These are phyloP conservation scores for Elysia crispata DNA, from an alignment of 2,888 invertebrate species.

Conservation along the genomic window DNA sequence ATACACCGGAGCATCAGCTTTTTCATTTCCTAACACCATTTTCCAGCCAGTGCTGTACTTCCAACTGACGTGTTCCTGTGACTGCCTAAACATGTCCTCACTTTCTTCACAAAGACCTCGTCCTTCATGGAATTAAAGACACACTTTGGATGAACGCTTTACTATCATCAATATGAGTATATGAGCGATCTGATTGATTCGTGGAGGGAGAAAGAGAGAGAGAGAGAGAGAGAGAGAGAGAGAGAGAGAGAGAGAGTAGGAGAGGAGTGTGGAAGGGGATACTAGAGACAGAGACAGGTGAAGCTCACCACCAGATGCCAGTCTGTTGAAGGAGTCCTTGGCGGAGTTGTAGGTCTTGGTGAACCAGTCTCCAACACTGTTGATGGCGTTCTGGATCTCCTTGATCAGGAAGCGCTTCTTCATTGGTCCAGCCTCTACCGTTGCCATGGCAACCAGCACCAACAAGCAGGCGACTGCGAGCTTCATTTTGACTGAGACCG, in stretches of 20 bases:
- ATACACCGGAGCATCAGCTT: too few relatives aligned
- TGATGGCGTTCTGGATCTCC: slow-evolving; percentile 37
- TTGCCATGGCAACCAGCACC: slow-evolving; percentile 27
- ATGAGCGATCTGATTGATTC: too few relatives aligned
- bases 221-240: slow-evolving; percentile 16
- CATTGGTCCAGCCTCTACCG: slow-evolving; percentile 26
- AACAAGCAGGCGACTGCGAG: slow-evolving; percentile 5
- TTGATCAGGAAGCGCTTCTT: slow-evolving; percentile 40
- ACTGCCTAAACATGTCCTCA: too few relatives aligned
- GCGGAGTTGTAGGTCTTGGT: slow-evolving; percentile 34
- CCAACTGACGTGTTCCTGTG: too few relatives aligned
- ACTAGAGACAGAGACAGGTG: too few relatives aligned
- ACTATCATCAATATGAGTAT: too few relatives aligned
- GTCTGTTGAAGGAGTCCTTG: slow-evolving; percentile 39
- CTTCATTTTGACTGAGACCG: slow-evolving; percentile 25
- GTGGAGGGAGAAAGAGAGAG: not conserved
- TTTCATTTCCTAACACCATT: too few relatives aligned
- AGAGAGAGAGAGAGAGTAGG: slow-evolving; percentile 10
- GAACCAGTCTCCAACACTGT: slow-evolving; percentile 40
- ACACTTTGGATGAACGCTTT: too few relatives aligned
- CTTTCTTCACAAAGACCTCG: too few relatives aligned
- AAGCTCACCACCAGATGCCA: slow-evolving; percentile 7
- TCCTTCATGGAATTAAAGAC: too few relatives aligned
- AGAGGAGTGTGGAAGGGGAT: not conserved
- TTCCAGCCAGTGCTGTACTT: too few relatives aligned